Base-by-base conservation (phyloP, 2,888 invertebrate genomes). In the Bhutanitis thaidina region DNA sequence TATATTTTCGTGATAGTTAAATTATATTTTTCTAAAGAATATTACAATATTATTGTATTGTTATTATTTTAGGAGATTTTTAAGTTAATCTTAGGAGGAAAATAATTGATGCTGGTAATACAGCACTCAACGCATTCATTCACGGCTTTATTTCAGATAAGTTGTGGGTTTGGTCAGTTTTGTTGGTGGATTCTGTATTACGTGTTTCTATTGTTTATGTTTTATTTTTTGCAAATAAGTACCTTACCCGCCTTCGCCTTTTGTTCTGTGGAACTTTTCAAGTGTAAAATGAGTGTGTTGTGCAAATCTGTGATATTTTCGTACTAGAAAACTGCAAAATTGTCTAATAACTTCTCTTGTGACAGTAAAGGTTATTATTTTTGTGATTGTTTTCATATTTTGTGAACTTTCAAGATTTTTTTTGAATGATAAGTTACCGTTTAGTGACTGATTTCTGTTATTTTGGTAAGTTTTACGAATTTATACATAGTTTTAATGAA, bases 241-340 rank as follows among this genome's bases (percentile, higher is more conserved):
- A n/a, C 67, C 61, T 58, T 62, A 39, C 59, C 38, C 43, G 50
- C 55, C 52, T 56, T 32, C 7, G 43, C 49, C 55, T 56, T 68
- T 63, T 69, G 62, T 59, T 62, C n/a, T n/a, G 12, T 60, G 49
- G 55, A 51, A 60, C 38, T 45, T 59, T 57, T 56, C 55, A 55
- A 50, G 50, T 44, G 36, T 30, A 36, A 56, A 38, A 34, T 36
- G 39, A 27, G 35, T 62, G 69, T 67, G 65, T 74, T 74, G 72
- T 78, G 43, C 58, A 57, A 53, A 45, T 49, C 65, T 73, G 76
- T 80, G 78, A 71, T 73, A 71, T 59, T 59, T 57, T 65, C 45
- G 57, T 55, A 34, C 40, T 53, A 38, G 25, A 43, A 43, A 43
- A 32, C 32, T 27, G 36, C 46, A 3, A 47, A 44, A 41, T 53